phyloP scores from a whole-genome alignment of 1,140 invertebrate species.

The Lethrus apterus region DNA sequence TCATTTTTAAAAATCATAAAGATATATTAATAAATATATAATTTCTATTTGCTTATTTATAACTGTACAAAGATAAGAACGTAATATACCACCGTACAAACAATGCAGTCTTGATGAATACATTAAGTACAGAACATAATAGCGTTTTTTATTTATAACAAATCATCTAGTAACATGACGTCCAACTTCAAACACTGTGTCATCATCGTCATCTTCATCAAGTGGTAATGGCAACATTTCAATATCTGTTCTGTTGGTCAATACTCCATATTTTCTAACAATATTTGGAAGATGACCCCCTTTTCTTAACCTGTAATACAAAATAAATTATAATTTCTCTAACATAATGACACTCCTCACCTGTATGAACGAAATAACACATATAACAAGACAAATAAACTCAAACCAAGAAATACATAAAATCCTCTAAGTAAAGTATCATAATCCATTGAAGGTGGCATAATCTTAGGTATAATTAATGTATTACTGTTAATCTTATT shows the following conservation, averaged over 20 bases:
- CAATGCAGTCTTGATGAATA: too few species aligned
- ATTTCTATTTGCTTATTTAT: too few species aligned
- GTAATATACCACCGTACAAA: too few species aligned
- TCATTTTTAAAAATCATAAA: too few species aligned
- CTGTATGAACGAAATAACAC: slow-evolving; percentile 46
- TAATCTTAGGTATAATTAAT: neutral
- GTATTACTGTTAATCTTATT: neutral
- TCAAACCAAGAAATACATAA: slow-evolving; percentile 45
- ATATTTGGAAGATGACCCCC: slow-evolving; percentile 39
- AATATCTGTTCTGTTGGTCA: slow-evolving; percentile 48
- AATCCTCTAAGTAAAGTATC: slow-evolving; percentile 44
- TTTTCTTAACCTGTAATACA: slow-evolving; percentile 30
- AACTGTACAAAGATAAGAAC: too few species aligned
- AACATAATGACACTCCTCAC: slow-evolving; percentile 29
- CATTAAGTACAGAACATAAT: slow-evolving; percentile 6
- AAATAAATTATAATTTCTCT: slow-evolving; percentile 6
- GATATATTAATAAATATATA: too few species aligned
- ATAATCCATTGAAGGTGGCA: slow-evolving; percentile 20
- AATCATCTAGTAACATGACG: slow-evolving; percentile 9
- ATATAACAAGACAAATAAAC: slow-evolving; percentile 44
- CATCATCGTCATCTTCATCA: slow-evolving; percentile 51
- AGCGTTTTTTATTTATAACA: too few species aligned
- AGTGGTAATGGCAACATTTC: slow-evolving; percentile 52
- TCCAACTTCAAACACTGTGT: slow-evolving; percentile 11
- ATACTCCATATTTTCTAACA: slow-evolving; percentile 49